A percentile compares a stretch with the other conserved stretches of the same genome.
These are phyloP conservation scores for Mugil cephalus DNA, from an alignment of 2,113 vertebrate genomes.

Conservation along the genomic window DNA sequence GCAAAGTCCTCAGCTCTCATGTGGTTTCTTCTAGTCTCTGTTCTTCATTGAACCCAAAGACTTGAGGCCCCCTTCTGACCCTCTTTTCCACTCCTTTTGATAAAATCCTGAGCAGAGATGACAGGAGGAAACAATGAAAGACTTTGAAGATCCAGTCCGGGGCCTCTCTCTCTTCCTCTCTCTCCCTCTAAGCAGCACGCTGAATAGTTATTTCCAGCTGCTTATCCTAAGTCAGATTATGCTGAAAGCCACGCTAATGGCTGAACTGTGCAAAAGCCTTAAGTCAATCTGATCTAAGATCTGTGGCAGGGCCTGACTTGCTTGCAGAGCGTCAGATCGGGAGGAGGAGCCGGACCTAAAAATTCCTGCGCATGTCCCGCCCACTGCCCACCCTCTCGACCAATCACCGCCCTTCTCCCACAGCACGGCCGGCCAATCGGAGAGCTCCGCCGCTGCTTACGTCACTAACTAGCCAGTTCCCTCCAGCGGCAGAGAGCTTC, in stretches of 20 bases:
- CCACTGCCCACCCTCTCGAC: conserved; percentile 66
- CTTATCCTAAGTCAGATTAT: conserved; percentile 67
- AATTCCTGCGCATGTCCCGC: conserved; percentile 69
- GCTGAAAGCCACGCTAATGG: conserved; percentile 42
- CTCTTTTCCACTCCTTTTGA: conserved; percentile 42
- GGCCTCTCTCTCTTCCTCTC: conserved; percentile 23
- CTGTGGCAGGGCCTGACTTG: conserved; percentile 47
- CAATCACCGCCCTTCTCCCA: conserved; percentile 74
- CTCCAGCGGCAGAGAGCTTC: conserved; percentile 97
- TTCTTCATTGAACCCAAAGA: conserved; percentile 40
- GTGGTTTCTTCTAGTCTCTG: conserved; percentile 40
- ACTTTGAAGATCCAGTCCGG: conserved; percentile 53
- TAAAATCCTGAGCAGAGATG: conserved; percentile 40
- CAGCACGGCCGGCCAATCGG: conserved; percentile 86
- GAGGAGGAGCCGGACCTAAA: conserved; percentile 33
- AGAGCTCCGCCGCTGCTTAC: conserved; percentile 81
- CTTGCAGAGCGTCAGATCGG: conserved; percentile 33
- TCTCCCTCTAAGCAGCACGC: conserved; percentile 1
- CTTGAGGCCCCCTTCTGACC: conserved; percentile 27
- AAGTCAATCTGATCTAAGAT: conserved; percentile 69
- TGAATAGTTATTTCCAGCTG: conserved; percentile 53
- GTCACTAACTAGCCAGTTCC: conserved; percentile 93
- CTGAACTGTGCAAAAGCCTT: conserved; percentile 55
- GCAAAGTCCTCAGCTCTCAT: conserved; percentile 9
- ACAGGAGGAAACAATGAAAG: conserved; percentile 55